Evolutionary conservation across 2,888 invertebrate genomes (phyloP).

Genomic region (Chalcis sispes): DNA sequence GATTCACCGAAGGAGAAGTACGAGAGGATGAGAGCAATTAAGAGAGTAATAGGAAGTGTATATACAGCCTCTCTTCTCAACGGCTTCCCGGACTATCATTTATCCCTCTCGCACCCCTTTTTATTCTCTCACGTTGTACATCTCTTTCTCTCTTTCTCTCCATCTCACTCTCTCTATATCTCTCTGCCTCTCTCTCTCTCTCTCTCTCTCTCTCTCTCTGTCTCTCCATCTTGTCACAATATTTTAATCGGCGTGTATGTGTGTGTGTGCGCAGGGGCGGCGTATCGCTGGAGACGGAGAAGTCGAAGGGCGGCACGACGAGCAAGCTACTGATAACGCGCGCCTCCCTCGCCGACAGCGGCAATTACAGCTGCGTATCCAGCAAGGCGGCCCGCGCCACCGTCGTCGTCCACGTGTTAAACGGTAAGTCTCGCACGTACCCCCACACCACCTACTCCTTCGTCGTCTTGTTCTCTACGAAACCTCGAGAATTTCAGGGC

Average conservation of each 20-base stretch:
- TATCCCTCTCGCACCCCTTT: no score
- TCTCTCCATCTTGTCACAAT: no score
- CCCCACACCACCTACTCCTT: not conserved
- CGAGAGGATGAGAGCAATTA: slow-evolving; percentile 10
- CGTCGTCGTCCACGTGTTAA: slow-evolving; percentile 71
- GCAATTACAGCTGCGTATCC: slow-evolving; percentile 93
- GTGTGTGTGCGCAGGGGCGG: slow-evolving; percentile 81
- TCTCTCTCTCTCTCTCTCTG: not conserved
- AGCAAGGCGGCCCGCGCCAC: slow-evolving; percentile 81
- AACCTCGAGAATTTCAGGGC: no score
- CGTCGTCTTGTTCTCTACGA: no score
- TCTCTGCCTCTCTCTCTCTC: not conserved
- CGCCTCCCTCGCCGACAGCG: slow-evolving; percentile 88
- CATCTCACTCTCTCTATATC: not conserved
- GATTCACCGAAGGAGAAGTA: not conserved
- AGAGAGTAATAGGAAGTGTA: not conserved
- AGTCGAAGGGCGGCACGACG: slow-evolving; percentile 87
- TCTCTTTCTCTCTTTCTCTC: not conserved
- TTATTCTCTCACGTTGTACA: no score
- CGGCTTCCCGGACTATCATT: no score
- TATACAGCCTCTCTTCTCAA: not conserved
- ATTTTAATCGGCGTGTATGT: no score
- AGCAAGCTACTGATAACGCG: slow-evolving; percentile 88
- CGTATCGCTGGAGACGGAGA: slow-evolving; percentile 90
- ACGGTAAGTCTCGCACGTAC: slow-evolving; percentile 66